Percentiles rank a stretch among this genome's conserved stretches.
Evolutionary conservation across 2,113 vertebrate species (phyloP).

Genomic region (Pseudorectes ferrugineus): DNA sequence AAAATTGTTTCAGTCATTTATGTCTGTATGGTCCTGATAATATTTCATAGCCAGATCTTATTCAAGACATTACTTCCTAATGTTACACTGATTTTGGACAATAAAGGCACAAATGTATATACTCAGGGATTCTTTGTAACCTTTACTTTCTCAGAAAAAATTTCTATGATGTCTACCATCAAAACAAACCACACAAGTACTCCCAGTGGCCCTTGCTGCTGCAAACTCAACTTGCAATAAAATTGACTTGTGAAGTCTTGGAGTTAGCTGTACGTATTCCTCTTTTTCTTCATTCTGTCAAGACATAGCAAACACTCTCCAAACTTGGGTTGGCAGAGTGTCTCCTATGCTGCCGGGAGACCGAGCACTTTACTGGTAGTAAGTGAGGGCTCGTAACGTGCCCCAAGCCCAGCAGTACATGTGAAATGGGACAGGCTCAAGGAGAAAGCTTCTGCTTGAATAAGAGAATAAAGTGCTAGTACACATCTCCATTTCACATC

Average conservation of each 20-base stretch:
- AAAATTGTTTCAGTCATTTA: neutral
- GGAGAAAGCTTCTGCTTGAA: neutral
- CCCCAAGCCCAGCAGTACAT: neutral
- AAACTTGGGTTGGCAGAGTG: neutral
- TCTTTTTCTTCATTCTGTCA: neutral
- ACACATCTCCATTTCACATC: neutral
- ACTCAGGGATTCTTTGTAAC: neutral
- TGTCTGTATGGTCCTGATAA: neutral
- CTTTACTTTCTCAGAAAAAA: neutral
- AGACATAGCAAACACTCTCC: neutral
- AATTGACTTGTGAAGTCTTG: neutral
- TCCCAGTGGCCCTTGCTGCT: neutral
- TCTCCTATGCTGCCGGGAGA: neutral
- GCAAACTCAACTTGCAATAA: neutral
- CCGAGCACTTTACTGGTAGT: rapidly evolving
- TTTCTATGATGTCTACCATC: neutral
- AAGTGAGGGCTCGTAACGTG: rapidly evolving
- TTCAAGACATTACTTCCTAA: neutral
- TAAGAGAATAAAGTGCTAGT: neutral
- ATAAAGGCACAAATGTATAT: neutral
- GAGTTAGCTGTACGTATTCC: neutral
- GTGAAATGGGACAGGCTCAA: neutral
- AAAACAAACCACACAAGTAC: neutral
- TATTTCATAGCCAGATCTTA: neutral
- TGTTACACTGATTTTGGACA: neutral